Evolutionary conservation across 64 coral and sea anemone species (phyloP).

Genomic region (Platygyra sinensis): DNA sequence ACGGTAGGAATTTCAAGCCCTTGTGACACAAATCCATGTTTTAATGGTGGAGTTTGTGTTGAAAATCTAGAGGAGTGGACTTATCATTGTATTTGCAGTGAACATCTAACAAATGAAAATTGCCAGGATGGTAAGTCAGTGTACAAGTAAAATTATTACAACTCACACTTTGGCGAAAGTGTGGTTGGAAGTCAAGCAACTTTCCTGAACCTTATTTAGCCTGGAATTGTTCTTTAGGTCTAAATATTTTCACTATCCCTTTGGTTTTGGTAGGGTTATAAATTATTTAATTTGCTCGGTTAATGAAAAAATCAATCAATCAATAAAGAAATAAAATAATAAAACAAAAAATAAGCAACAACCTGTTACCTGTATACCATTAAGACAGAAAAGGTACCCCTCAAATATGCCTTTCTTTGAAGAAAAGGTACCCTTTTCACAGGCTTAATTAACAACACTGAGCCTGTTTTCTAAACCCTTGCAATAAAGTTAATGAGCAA

Average conservation of each 20-base stretch:
- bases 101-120: neutral
- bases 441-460: no score
- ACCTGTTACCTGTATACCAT: neutral
- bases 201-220: neutral
- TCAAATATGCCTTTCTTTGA: no score
- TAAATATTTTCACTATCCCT: no score
- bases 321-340: neutral
- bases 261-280: no score
- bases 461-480: no score
- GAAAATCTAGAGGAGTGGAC: neutral
- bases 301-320: no score
- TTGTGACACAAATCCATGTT: neutral
- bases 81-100: neutral
- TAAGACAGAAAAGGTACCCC: no score
- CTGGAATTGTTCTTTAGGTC: no score
- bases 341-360: neutral
- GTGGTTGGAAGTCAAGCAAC: neutral
- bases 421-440: no score
- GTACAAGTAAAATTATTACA: neutral
- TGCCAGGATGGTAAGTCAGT: constrained; percentile 8
- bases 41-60: neutral
- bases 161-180: neutral
- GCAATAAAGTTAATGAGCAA: no score
- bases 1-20: neutral
- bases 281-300: no score